Evolutionary conservation across 2,797 vertebrate genomes (phyloP).

Genomic region (Hipposideros larvatus): DNA sequence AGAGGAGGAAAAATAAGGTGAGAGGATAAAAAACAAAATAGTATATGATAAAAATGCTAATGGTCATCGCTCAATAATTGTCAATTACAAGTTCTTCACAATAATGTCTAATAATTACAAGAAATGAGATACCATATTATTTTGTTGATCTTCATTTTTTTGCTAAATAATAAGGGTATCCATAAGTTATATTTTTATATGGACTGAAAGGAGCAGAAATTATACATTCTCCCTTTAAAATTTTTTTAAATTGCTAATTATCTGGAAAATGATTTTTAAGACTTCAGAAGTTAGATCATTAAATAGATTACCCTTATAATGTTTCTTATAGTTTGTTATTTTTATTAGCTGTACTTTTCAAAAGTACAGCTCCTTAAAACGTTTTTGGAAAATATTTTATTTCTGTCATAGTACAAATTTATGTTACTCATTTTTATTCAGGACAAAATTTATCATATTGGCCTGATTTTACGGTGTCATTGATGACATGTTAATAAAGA

Average conservation of each 20-base stretch:
- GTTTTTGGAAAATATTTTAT: neutral
- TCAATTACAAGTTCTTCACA: neutral
- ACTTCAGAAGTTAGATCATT: slow-evolving; percentile 3
- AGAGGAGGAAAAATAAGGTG: neutral
- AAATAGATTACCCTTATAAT: neutral
- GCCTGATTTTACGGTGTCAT: neutral
- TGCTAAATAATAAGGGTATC: neutral
- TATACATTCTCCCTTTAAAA: neutral
- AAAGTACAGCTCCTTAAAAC: neutral
- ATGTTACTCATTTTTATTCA: neutral
- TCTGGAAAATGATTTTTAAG: slow-evolving; percentile 20
- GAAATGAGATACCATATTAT: neutral
- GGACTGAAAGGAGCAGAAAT: neutral
- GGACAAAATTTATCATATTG: neutral
- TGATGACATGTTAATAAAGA: neutral
- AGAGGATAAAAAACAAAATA: neutral
- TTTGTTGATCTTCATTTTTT: neutral
- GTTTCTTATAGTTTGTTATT: neutral
- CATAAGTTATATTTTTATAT: neutral
- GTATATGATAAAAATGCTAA: neutral
- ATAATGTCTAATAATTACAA: neutral
- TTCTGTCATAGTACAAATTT: slow-evolving; percentile 12
- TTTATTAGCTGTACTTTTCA: neutral
- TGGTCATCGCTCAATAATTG: neutral
- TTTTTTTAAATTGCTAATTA: neutral